Percentiles rank a stretch among this genome's conserved stretches.
Conservation (phyloP, 2,888 invertebrate genomes). For the Cephus sareptanus region DNA sequence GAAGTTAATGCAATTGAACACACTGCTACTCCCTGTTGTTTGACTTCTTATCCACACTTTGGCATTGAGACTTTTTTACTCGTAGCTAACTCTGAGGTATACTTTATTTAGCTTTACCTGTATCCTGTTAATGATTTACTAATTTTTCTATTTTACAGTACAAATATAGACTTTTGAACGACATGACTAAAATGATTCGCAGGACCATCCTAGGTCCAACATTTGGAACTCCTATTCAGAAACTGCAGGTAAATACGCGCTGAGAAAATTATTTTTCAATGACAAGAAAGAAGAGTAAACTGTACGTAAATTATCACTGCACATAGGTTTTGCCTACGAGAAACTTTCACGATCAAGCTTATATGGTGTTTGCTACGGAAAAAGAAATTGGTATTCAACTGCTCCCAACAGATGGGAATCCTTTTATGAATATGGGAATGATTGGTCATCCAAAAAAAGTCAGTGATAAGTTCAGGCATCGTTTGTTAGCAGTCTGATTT, state of each 20-base stretch:
- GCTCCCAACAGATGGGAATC: slow-evolving; percentile 80
- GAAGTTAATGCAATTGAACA: slow-evolving; percentile 73
- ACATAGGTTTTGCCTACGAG: slow-evolving; percentile 59
- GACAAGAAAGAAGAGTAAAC: background rate
- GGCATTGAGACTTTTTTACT: slow-evolving; percentile 68
- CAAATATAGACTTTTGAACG: slow-evolving; percentile 78
- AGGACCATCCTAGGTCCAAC: slow-evolving; percentile 77
- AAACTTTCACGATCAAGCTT: slow-evolving; percentile 59
- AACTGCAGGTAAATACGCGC: slow-evolving; percentile 59
- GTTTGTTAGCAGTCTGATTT: background rate
- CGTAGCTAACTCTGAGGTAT: slow-evolving; percentile 73
- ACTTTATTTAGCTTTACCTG: background rate
- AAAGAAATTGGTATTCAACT: slow-evolving; percentile 77
- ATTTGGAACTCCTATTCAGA: slow-evolving; percentile 72
- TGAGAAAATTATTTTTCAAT: background rate
- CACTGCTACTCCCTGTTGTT: slow-evolving; percentile 71
- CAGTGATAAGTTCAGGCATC: background rate
- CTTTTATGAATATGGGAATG: slow-evolving; percentile 73
- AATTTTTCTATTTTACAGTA: slow-evolving; percentile 43
- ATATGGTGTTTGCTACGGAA: slow-evolving; percentile 74
- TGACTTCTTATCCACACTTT: slow-evolving; percentile 67
- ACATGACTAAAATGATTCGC: slow-evolving; percentile 73
- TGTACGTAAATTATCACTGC: slow-evolving; percentile 4
- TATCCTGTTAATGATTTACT: background rate
- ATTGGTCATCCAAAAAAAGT: slow-evolving; percentile 77